phyloP scores from a whole-genome alignment of 2,797 vertebrate genomes.

The Antennarius maculatus region DNA sequence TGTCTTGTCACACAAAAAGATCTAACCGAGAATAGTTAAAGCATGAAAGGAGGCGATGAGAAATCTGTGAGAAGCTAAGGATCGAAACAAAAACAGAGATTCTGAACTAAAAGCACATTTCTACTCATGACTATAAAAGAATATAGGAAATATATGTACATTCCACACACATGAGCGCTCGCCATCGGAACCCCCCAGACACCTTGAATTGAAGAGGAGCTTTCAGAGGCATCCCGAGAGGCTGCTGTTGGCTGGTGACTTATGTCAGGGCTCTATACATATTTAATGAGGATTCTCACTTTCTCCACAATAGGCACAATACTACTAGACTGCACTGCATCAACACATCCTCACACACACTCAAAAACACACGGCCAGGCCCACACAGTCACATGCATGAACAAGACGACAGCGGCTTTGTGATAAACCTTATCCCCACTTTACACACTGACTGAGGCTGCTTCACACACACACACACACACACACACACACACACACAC shows the following conservation, averaged over 20 bases:
- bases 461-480: slow-evolving; percentile 51
- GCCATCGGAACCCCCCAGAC: background rate
- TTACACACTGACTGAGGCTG: slow-evolving; percentile 23
- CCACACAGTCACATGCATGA: slow-evolving; percentile 15
- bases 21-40: slow-evolving; percentile 59
- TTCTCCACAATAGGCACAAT: slow-evolving; percentile 81
- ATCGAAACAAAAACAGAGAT: slow-evolving; percentile 24
- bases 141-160: slow-evolving; percentile 7
- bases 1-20: slow-evolving; percentile 46
- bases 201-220: slow-evolving; percentile 45
- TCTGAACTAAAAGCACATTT: slow-evolving; percentile 20
- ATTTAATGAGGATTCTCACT: slow-evolving; percentile 87
- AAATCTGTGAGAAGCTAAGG: slow-evolving; percentile 15
- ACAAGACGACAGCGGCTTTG: slow-evolving; percentile 3
- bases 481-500: background rate
- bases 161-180: slow-evolving; percentile 20
- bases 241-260: slow-evolving; percentile 66
- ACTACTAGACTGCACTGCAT: slow-evolving; percentile 75
- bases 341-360: slow-evolving; percentile 63
- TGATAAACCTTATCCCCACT: slow-evolving; percentile 16
- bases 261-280: slow-evolving; percentile 81
- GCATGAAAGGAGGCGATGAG: slow-evolving; percentile 39
- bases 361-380: slow-evolving; percentile 23
- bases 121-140: slow-evolving; percentile 10
- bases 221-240: slow-evolving; percentile 46